Percentiles rank a stretch among this genome's conserved stretches.
Evolutionary conservation across 2,113 vertebrate genomes (phyloP).

Genomic region (Phrynosoma blainvillii): DNA sequence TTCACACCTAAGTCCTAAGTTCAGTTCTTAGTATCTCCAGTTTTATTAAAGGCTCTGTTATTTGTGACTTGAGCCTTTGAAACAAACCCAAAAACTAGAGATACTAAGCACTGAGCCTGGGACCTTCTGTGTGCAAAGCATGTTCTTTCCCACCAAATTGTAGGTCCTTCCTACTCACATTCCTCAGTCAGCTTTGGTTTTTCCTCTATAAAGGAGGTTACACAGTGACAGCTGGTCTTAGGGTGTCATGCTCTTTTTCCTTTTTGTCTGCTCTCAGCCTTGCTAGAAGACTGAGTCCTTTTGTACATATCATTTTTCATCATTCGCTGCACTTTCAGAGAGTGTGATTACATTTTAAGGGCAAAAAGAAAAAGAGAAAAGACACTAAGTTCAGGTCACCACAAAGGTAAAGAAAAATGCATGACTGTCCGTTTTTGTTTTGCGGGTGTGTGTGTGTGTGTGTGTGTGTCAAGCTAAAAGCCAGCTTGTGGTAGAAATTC

Average conservation of each 20-base stretch:
- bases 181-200: background rate
- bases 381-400: background rate
- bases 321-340: background rate
- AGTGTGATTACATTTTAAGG: background rate
- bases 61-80: too few species aligned
- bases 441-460: too few species aligned
- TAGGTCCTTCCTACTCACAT: background rate
- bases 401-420: too few species aligned
- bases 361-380: background rate
- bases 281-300: background rate
- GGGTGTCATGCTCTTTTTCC: background rate
- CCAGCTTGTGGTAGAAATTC: background rate
- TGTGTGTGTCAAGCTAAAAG: background rate
- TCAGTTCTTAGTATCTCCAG: too few species aligned
- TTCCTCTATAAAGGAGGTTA: too few species aligned
- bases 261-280: background rate
- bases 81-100: too few species aligned
- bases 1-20: too few species aligned
- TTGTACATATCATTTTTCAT: background rate
- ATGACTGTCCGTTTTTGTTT: too few species aligned
- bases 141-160: background rate
- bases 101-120: background rate
- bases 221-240: too few species aligned
- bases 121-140: background rate
- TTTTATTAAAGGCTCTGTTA: too few species aligned